Evolutionary conservation across 2,888 invertebrate species (phyloP).

Genomic region (Cheilosia soror): DNA sequence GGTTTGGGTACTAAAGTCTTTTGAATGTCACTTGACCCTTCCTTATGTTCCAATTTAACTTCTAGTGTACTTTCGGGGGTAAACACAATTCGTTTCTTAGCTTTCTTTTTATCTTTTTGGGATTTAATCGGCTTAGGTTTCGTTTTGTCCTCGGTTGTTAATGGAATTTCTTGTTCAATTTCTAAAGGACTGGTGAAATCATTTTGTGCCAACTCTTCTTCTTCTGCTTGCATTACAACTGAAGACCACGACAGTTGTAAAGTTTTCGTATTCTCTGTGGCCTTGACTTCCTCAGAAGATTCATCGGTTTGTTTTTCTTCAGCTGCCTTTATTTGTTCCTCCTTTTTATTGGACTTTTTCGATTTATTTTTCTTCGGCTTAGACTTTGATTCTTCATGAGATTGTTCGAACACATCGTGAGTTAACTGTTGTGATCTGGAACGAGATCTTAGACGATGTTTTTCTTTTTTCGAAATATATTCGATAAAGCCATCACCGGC

Average conservation of each 20-base stretch:
- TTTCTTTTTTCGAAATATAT: constrained; percentile 84
- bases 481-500: constrained; percentile 85
- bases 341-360: constrained; percentile 74
- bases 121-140: constrained; percentile 17
- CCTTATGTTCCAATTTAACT: too few relatives aligned
- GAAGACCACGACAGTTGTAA: constrained; percentile 54
- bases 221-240: constrained; percentile 56
- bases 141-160: constrained; percentile 1
- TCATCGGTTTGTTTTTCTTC: neutral
- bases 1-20: neutral
- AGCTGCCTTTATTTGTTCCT: neutral
- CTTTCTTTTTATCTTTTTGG: constrained; percentile 21
- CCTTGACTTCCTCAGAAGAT: neutral
- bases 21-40: too few relatives aligned
- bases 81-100: neutral
- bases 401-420: constrained; percentile 79
- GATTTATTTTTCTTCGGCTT: constrained; percentile 82
- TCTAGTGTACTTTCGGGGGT: neutral
- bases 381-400: constrained; percentile 82
- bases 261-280: neutral
- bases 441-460: constrained; percentile 84
- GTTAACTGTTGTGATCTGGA: constrained; percentile 84
- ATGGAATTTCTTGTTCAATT: neutral
- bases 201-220: constrained; percentile 55
- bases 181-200: constrained; percentile 53